phyloP scores from a whole-genome alignment of 1,140 invertebrate species.

The Procambarus virginalis region DNA sequence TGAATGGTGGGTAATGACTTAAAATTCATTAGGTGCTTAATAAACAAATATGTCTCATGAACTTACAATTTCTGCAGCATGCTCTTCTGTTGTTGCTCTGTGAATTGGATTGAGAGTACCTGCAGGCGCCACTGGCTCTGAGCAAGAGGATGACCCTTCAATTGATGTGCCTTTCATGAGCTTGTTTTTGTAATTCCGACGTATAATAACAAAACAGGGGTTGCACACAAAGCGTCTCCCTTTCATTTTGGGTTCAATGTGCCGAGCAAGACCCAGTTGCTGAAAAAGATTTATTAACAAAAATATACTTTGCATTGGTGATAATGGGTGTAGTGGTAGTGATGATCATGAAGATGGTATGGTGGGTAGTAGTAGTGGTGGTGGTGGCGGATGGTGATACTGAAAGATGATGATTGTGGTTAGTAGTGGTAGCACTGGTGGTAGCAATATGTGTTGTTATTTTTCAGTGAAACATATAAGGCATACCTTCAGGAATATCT shows the following conservation, averaged over 20 bases:
- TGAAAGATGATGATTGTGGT: no score
- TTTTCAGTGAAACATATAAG: no score
- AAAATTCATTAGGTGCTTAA: not conserved
- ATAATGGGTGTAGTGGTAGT: no score
- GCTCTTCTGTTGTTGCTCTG: constrained; percentile 53
- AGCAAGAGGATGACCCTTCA: constrained; percentile 5
- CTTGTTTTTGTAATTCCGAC: constrained; percentile 61
- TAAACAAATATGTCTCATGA: not conserved
- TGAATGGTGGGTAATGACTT: no score
- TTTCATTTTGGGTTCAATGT: constrained; percentile 46
- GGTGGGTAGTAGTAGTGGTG: no score
- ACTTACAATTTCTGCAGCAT: constrained; percentile 62
- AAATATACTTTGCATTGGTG: not conserved
- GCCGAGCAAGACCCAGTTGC: constrained; percentile 36
- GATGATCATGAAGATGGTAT: no score
- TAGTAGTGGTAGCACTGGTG: no score
- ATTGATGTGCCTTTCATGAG: constrained; percentile 38
- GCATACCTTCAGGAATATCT: no score
- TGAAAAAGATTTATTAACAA: not conserved
- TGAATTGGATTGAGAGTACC: constrained; percentile 24
- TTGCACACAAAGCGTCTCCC: constrained; percentile 45
- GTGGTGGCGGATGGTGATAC: no score
- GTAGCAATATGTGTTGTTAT: no score
- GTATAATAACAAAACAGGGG: constrained; percentile 46
- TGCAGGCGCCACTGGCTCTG: not conserved